Conservation (phyloP, 2,888 invertebrate genomes). For the Nymphalis c-album region DNA sequence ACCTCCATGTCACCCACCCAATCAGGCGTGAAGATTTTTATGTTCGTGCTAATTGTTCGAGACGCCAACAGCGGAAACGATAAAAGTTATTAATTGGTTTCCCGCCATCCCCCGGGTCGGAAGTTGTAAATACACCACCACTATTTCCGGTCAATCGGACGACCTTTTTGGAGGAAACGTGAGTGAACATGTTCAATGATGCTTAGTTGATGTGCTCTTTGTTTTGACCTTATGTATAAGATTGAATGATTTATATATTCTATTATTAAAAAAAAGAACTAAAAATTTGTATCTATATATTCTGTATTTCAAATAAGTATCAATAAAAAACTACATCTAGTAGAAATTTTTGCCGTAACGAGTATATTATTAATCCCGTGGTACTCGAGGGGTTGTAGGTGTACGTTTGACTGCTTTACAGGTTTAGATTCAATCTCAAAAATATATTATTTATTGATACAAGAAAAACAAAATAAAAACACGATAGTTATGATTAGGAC, state of each 20-base stretch:
- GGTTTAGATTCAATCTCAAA: too few relatives aligned
- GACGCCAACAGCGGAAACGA: constrained; percentile 68
- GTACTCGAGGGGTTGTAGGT: too few relatives aligned
- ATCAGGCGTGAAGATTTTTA: constrained; percentile 78
- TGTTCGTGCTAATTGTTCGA: constrained; percentile 72
- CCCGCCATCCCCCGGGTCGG: constrained; percentile 65
- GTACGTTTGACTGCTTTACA: too few relatives aligned
- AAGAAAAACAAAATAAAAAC: too few relatives aligned
- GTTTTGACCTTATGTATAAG: constrained; percentile 9
- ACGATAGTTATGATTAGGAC: too few relatives aligned
- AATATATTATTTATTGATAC: too few relatives aligned
- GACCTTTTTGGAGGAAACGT: constrained; percentile 50
- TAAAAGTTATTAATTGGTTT: constrained; percentile 80
- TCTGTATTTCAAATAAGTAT: neutral
- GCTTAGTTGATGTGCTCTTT: constrained; percentile 22
- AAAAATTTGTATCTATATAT: neutral
- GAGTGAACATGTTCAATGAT: constrained; percentile 24
- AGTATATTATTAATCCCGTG: too few relatives aligned
- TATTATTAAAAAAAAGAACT: too few relatives aligned
- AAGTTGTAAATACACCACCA: constrained; percentile 77
- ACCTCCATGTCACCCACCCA: constrained; percentile 46
- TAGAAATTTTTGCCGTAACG: too few relatives aligned
- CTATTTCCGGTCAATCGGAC: constrained; percentile 74
- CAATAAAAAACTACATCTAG: too few relatives aligned
- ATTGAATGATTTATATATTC: neutral